A percentile compares a stretch with the other conserved stretches of the same genome.
phyloP scores from a whole-genome alignment of 2,113 vertebrate genomes.

The Serilophus lunatus region DNA sequence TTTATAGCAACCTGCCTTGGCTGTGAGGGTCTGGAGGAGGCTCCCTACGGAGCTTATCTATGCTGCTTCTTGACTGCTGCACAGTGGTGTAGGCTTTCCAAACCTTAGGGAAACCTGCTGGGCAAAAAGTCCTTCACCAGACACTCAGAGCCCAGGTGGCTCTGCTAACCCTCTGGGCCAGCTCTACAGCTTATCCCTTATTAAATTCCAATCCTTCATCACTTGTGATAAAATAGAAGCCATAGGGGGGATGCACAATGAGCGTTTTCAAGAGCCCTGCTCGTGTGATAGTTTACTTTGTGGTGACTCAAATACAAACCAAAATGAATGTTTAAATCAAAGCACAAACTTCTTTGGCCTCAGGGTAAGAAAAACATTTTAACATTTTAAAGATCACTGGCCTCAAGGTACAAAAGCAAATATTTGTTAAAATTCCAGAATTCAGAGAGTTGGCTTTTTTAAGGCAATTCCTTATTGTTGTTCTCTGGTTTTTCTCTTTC shows the following conservation, averaged over 20 bases:
- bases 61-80: neutral
- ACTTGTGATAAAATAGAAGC: conserved; percentile 23
- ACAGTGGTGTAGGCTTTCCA: neutral
- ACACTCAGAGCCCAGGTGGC: neutral
- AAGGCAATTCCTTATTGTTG: neutral
- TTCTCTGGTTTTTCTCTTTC: neutral
- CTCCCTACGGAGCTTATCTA: neutral
- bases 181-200: neutral
- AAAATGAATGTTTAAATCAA: conserved; percentile 31
- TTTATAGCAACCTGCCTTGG: neutral
- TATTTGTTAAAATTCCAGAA: conserved; percentile 36
- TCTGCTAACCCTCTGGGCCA: neutral
- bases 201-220: conserved; percentile 21
- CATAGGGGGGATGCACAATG: neutral
- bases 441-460: neutral
- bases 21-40: neutral
- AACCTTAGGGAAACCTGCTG: neutral
- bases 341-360: neutral
- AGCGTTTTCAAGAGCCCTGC: neutral
- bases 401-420: neutral
- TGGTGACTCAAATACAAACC: neutral
- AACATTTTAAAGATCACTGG: neutral
- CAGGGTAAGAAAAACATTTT: conserved; percentile 4
- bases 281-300: neutral
- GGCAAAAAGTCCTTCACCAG: neutral